Conservation (phyloP, 2,113 vertebrate species). For the Apistogramma diplotaenia region DNA sequence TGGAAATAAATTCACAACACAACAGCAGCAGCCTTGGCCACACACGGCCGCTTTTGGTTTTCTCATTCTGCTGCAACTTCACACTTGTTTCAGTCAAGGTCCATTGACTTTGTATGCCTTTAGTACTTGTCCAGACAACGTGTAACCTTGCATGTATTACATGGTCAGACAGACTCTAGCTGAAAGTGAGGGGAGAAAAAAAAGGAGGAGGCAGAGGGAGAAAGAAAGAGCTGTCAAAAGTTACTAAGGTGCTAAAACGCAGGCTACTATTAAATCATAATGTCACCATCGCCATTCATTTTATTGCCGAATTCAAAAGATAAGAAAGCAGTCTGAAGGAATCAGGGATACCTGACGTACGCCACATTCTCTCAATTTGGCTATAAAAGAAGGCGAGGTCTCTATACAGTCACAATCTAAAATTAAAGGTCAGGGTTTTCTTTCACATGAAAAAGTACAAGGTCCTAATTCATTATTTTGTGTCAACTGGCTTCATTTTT, state of each 20-base stretch:
- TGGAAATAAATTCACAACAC: slow-evolving; percentile 54
- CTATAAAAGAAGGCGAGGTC: neutral
- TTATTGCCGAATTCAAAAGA: slow-evolving; percentile 40
- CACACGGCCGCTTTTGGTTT: slow-evolving; percentile 28
- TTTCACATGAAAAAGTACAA: slow-evolving; percentile 43
- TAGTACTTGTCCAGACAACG: slow-evolving; percentile 59
- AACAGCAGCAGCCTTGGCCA: slow-evolving; percentile 47
- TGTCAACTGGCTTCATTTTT: slow-evolving; percentile 32
- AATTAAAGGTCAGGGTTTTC: slow-evolving; percentile 50
- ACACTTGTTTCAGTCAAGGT: slow-evolving; percentile 68
- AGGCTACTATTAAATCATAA: slow-evolving; percentile 56
- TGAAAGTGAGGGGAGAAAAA: slow-evolving; percentile 34
- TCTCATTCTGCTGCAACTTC: slow-evolving; percentile 57
- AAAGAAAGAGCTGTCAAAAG: slow-evolving; percentile 59
- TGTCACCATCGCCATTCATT: slow-evolving; percentile 56
- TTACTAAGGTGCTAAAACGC: slow-evolving; percentile 49
- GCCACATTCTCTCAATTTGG: neutral
- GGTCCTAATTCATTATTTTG: slow-evolving; percentile 38
- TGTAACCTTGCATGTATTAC: slow-evolving; percentile 67
- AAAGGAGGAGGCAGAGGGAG: slow-evolving; percentile 14
- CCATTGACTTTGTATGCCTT: slow-evolving; percentile 61
- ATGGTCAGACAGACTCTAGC: slow-evolving; percentile 54
- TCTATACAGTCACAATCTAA: slow-evolving; percentile 21
- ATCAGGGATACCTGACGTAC: neutral
- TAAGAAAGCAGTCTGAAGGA: slow-evolving; percentile 26